phyloP scores from a whole-genome alignment of 2,113 vertebrate species.

The Larimichthys crocea region DNA sequence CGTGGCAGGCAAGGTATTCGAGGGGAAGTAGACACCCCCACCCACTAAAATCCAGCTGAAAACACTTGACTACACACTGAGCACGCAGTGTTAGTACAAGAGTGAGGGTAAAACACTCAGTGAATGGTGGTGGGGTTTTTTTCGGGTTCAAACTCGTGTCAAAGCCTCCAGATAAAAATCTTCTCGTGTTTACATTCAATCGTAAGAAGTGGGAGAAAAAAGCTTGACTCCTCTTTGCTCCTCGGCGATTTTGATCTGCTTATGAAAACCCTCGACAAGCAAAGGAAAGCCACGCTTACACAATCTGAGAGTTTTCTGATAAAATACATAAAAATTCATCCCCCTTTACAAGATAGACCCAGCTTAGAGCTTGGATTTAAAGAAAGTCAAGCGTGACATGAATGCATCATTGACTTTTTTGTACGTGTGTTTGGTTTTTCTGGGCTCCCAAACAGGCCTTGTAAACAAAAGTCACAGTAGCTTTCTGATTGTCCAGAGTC shows the following conservation, averaged over 20 bases:
- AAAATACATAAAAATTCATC: background rate
- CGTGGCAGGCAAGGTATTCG: background rate
- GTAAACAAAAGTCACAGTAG: conserved; percentile 40
- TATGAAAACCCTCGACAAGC: background rate
- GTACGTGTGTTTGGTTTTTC: conserved; percentile 7
- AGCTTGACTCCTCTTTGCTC: background rate
- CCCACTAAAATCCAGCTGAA: conserved; percentile 30
- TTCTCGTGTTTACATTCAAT: conserved; percentile 7
- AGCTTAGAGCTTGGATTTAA: conserved; percentile 7
- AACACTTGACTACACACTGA: conserved; percentile 31
- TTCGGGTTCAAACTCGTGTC: conserved; percentile 23
- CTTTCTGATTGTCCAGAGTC: conserved; percentile 12
- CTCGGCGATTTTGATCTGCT: background rate
- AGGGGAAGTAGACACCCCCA: background rate
- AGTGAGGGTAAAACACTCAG: conserved; percentile 19
- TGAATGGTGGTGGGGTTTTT: conserved; percentile 25
- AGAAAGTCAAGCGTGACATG: background rate
- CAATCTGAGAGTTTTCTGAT: background rate
- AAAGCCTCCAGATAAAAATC: background rate
- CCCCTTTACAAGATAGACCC: background rate
- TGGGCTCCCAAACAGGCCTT: background rate
- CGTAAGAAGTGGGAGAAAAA: background rate
- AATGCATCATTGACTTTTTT: conserved; percentile 19
- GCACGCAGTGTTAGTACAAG: background rate
- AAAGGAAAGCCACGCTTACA: conserved; percentile 4